Percentiles rank a stretch among this genome's conserved stretches.
Evolutionary conservation across 2,888 invertebrate species (phyloP).

Genomic region (Serrognathus titanus): DNA sequence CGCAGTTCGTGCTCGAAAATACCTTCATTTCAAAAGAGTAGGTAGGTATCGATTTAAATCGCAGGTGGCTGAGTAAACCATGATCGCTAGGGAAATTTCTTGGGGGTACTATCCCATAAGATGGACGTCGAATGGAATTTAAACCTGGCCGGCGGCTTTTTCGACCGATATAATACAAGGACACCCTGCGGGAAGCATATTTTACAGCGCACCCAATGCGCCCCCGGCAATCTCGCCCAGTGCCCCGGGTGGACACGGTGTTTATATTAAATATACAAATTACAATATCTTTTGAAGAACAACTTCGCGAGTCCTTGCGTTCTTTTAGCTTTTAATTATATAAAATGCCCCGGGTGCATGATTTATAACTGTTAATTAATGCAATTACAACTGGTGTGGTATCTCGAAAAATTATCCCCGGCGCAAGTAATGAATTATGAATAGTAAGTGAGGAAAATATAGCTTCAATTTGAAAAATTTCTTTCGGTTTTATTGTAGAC

Average conservation of each 20-base stretch:
- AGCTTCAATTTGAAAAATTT: no score
- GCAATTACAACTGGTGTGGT: not conserved
- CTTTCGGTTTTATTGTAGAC: not conserved
- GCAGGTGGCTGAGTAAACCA: constrained; percentile 1
- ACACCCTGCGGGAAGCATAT: constrained; percentile 44
- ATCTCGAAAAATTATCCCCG: not conserved
- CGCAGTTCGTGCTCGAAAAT: no score
- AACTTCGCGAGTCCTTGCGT: constrained; percentile 1
- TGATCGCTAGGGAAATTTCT: constrained; percentile 25
- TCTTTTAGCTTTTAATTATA: not conserved
- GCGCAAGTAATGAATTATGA: not conserved
- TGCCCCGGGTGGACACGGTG: constrained; percentile 44
- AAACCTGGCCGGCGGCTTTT: constrained; percentile 36
- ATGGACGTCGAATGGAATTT: constrained; percentile 39
- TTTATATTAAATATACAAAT: constrained; percentile 45
- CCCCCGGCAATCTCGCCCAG: constrained; percentile 42
- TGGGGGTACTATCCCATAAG: constrained; percentile 32
- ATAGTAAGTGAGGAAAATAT: no score
- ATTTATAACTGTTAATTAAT: not conserved
- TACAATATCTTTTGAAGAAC: constrained; percentile 25
- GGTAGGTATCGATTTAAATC: constrained; percentile 3
- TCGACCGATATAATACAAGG: constrained; percentile 43
- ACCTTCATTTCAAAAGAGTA: not conserved
- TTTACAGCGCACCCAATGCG: constrained; percentile 44
- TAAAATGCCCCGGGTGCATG: not conserved